Evolutionary conservation across 2,113 vertebrate species (phyloP).

Genomic region (Rousettus leschenaultii): DNA sequence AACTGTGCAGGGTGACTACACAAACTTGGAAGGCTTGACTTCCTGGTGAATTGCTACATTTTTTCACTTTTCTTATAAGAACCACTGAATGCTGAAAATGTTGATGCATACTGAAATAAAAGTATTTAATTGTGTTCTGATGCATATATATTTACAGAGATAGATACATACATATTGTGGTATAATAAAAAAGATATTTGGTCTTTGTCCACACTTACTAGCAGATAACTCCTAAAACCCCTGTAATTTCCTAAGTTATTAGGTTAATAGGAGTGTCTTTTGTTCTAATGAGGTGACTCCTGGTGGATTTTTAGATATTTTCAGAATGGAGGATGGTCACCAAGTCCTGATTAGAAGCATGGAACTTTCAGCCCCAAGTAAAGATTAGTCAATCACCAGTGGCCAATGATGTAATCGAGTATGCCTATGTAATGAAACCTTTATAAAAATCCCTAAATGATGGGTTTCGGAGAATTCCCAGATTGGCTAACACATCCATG

Average conservation of each 20-base stretch:
- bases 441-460: not conserved
- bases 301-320: not conserved
- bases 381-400: not conserved
- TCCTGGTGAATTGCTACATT: not conserved
- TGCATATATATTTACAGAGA: not conserved
- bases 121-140: not conserved
- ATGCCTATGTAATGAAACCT: not conserved
- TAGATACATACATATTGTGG: not conserved
- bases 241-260: not conserved
- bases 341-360: not conserved
- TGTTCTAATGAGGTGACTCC: not conserved
- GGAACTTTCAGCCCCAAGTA: not conserved
- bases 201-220: not conserved
- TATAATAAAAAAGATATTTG: not conserved
- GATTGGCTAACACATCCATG: no score
- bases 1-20: not conserved
- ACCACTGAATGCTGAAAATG: not conserved
- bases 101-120: not conserved
- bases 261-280: not conserved
- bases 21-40: not conserved
- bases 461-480: not conserved
- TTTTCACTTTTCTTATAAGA: not conserved
- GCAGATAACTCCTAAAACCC: not conserved
- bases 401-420: not conserved
- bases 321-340: not conserved